phyloP scores from a whole-genome alignment of 2,113 vertebrate species.

The Cichladusa arquata region DNA sequence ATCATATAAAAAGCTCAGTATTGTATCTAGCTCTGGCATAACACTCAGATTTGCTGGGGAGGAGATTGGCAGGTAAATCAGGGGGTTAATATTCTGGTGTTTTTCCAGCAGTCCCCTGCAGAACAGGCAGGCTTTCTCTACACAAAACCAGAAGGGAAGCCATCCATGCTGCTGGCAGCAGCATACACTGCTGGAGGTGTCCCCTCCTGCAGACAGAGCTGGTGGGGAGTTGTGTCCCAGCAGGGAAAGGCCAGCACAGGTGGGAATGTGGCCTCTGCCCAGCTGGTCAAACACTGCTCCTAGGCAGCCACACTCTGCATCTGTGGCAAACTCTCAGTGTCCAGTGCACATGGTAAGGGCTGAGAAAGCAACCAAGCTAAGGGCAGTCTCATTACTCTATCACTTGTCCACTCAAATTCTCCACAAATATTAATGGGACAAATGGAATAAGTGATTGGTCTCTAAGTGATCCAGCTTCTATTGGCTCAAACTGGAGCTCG shows the following conservation, averaged over 20 bases:
- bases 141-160: neutral
- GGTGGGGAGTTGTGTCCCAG: neutral
- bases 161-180: neutral
- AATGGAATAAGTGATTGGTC: neutral
- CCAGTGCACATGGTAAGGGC: neutral
- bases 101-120: neutral
- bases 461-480: neutral
- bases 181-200: neutral
- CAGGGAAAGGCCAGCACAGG: neutral
- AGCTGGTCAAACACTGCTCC: neutral
- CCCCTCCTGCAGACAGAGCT: neutral
- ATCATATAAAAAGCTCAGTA: neutral
- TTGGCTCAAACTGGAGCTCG: neutral
- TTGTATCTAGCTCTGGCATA: neutral
- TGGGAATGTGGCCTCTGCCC: neutral
- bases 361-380: neutral
- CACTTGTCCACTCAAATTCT: neutral
- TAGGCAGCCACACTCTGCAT: neutral
- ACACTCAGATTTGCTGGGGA: neutral
- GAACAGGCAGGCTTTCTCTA: neutral
- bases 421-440: neutral
- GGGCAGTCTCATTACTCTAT: neutral
- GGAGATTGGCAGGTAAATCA: neutral
- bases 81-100: neutral
- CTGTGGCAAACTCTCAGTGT: neutral